These are phyloP conservation scores for Serripes groenlandicus DNA, from an alignment of 2,888 invertebrate species.

Conservation along the genomic window DNA sequence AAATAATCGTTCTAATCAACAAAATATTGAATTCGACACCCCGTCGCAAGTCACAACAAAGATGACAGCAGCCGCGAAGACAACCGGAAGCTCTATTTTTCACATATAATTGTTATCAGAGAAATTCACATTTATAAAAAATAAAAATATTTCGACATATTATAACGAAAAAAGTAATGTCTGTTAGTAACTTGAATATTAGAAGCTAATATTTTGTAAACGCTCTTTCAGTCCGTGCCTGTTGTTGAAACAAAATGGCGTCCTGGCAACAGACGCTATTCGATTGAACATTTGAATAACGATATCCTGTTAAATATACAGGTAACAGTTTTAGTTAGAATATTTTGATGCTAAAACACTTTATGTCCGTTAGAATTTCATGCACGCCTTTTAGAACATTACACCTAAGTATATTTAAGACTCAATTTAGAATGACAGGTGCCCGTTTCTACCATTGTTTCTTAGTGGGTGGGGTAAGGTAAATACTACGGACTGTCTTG, in stretches of 20 bases:
- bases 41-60: slow-evolving; percentile 66
- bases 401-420: too few species aligned
- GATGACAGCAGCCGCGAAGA: slow-evolving; percentile 58
- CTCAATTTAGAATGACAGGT: slow-evolving; percentile 24
- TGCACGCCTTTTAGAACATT: too few species aligned
- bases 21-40: not conserved
- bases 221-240: not conserved
- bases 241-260: slow-evolving; percentile 74
- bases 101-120: too few species aligned
- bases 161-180: too few species aligned
- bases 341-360: not conserved
- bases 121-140: not conserved
- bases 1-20: not conserved
- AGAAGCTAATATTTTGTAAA: not conserved
- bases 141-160: too few species aligned
- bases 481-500: too few species aligned
- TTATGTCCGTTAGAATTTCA: too few species aligned
- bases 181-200: not conserved
- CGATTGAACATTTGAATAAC: not conserved
- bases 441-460: slow-evolving; percentile 43
- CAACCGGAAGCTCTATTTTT: slow-evolving; percentile 56
- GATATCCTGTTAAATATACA: not conserved
- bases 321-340: not conserved
- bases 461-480: slow-evolving; percentile 60
- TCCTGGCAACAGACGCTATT: slow-evolving; percentile 79